Evolutionary conservation across 2,113 vertebrate species (phyloP), one percentile per base, ranked within the genome.

Genomic region (Delphinapterus leucas): DNA sequence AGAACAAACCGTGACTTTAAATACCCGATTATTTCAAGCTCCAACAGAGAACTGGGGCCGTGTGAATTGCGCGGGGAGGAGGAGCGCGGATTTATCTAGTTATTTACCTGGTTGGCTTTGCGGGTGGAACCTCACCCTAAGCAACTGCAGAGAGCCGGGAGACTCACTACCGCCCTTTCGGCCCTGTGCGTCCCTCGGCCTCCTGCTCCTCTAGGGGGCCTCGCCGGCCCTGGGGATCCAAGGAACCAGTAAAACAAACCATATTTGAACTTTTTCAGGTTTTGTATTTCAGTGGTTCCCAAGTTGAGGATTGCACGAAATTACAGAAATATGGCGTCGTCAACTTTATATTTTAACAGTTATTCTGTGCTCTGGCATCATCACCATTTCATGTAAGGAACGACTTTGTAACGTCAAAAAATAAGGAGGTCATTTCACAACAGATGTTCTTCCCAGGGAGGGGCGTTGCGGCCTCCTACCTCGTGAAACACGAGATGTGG

Each of bases 381-480:
- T 47, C 67, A 3, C 23, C 28, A 25, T 77, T 71, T 87, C 63
- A 58, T 18, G 49, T 20, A 28, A 28, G 73, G 13, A 86, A 85
- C 1, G 44, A 25, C 28, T 31, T 0, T 82, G 68, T 23, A 23
- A 70, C 7, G 10, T 36, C 20, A 23, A 92, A 92, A 67, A 95
- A 76, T 26, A 38, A 67, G 11, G 18, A 67, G 9, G 13, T 44
- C 44, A 15, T 41, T 31, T 79, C 20, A 15, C n/a, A 91, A 23
- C 55, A 55, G n/a, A 23, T 0, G 0, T 13, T 67, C 2, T 18
- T 47, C 23, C 3, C 0, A 2, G 36, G 31, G 18, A 21, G 25
- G 44, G 83, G 25, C 3, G 0, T 21, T 47, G 13, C 1, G 0
- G 17, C 23, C 77, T 88, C 9, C 4, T 8, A 18, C 36, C 20